These are phyloP conservation scores for Pimpla rufipes DNA, from an alignment of 2,888 invertebrate genomes.

Conservation along the genomic window DNA sequence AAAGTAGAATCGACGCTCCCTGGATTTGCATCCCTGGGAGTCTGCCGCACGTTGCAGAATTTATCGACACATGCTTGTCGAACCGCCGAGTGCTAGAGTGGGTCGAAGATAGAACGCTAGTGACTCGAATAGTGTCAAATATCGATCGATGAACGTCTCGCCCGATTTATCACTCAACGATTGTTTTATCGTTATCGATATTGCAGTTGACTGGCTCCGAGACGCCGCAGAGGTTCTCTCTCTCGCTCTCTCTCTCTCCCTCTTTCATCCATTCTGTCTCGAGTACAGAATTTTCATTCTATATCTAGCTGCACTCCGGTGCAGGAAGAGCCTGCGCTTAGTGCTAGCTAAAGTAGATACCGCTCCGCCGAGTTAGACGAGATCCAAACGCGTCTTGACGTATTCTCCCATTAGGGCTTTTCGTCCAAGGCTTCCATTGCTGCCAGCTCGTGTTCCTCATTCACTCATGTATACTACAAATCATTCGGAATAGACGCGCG, in stretches of 20 bases:
- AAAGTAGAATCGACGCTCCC: slow-evolving; percentile 6
- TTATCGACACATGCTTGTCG: slow-evolving; percentile 18
- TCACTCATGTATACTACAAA: slow-evolving; percentile 13
- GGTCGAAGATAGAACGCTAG: slow-evolving; percentile 31
- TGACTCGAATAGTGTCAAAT: slow-evolving; percentile 38
- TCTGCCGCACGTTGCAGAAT: slow-evolving; percentile 1
- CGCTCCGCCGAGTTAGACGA: slow-evolving; percentile 36
- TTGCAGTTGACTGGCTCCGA: slow-evolving; percentile 53
- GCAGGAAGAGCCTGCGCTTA: slow-evolving; percentile 7
- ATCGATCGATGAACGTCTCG: slow-evolving; percentile 59
- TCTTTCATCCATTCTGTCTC: slow-evolving; percentile 10
- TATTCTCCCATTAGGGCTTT: slow-evolving; percentile 35
- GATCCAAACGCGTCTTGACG: slow-evolving; percentile 41
- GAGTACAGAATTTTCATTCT: slow-evolving; percentile 28
- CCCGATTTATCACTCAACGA: slow-evolving; percentile 55
- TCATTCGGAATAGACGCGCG: background rate
- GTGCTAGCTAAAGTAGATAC: slow-evolving; percentile 39
- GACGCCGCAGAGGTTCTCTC: slow-evolving; percentile 15
- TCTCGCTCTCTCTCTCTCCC: background rate
- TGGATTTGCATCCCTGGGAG: slow-evolving; percentile 36
- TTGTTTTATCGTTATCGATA: slow-evolving; percentile 63
- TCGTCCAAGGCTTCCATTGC: slow-evolving; percentile 24
- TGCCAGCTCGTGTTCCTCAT: slow-evolving; percentile 40
- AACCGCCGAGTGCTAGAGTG: slow-evolving; percentile 1
- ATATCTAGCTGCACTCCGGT: slow-evolving; percentile 19